phyloP scores from a whole-genome alignment of 2,113 vertebrate genomes.

The Tretioscincus oriximinensis region DNA sequence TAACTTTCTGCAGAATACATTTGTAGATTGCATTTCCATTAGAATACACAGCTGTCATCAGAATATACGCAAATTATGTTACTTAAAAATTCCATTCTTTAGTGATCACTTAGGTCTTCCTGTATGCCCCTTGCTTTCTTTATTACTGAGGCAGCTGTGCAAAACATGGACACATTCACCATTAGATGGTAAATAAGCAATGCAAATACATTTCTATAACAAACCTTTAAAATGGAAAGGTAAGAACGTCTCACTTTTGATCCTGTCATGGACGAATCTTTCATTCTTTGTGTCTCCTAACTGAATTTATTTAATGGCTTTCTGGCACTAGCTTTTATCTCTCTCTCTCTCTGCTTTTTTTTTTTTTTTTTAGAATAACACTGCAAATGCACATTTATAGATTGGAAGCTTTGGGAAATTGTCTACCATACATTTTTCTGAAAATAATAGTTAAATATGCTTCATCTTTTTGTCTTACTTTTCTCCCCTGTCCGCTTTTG shows the following conservation, averaged over 20 bases:
- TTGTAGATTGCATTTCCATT: conserved; percentile 14
- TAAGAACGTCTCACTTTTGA: not conserved
- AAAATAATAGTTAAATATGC: conserved; percentile 6
- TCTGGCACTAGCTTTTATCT: conserved; percentile 3
- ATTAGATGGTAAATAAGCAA: conserved; percentile 1
- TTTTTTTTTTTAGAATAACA: not conserved
- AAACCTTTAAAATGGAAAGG: not conserved
- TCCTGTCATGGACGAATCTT: not conserved
- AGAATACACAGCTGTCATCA: conserved; percentile 53
- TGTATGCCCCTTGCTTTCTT: conserved; percentile 32
- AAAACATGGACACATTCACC: conserved; percentile 8
- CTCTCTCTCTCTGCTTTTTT: no score
- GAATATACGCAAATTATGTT: conserved; percentile 53
- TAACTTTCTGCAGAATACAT: not conserved
- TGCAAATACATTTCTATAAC: not conserved
- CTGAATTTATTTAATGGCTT: conserved; percentile 28
- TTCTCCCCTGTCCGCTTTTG: not conserved
- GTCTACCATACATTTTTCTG: conserved; percentile 4
- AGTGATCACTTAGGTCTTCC: conserved; percentile 44
- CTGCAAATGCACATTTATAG: conserved; percentile 11
- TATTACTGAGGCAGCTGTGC: not conserved
- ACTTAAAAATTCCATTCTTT: conserved; percentile 51
- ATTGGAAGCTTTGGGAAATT: not conserved
- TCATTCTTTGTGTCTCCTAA: not conserved
- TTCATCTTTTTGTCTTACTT: not conserved